phyloP scores from a whole-genome alignment of 2,888 invertebrate genomes.

The Dryococelus australis region DNA sequence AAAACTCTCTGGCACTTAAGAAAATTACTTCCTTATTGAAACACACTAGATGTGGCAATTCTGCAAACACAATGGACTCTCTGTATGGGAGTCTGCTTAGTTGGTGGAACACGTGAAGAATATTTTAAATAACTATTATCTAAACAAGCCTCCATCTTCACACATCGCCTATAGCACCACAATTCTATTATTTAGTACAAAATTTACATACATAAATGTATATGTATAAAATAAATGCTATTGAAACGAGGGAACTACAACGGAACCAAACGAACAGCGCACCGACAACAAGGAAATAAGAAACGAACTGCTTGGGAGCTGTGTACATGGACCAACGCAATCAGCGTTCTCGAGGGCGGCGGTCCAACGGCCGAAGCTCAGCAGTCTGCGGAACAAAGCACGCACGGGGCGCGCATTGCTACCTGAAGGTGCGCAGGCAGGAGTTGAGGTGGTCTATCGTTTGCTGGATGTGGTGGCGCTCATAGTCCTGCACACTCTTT shows the following conservation, averaged over 20 bases:
- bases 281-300: too few species aligned
- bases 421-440: constrained; percentile 33
- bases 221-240: constrained; percentile 5
- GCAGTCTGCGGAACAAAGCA: too few species aligned
- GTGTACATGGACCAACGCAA: too few species aligned
- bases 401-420: not conserved
- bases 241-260: not conserved
- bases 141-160: not conserved
- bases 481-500: constrained; percentile 44
- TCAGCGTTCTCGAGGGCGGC: too few species aligned
- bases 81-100: not conserved
- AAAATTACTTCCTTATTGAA: not conserved
- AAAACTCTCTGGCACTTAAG: not conserved
- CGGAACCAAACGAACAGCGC: not conserved
- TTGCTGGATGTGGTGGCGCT: constrained; percentile 45
- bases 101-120: not conserved
- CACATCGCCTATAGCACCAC: constrained; percentile 5
- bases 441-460: constrained; percentile 46
- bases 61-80: not conserved
- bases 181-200: constrained; percentile 10
- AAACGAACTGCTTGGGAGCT: too few species aligned
- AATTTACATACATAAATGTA: constrained; percentile 1
- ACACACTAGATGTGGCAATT: not conserved
- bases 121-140: not conserved
- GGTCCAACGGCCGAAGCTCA: too few species aligned